Evolutionary conservation across 2,113 vertebrate species (phyloP).

Genomic region (Rhea pennata): DNA sequence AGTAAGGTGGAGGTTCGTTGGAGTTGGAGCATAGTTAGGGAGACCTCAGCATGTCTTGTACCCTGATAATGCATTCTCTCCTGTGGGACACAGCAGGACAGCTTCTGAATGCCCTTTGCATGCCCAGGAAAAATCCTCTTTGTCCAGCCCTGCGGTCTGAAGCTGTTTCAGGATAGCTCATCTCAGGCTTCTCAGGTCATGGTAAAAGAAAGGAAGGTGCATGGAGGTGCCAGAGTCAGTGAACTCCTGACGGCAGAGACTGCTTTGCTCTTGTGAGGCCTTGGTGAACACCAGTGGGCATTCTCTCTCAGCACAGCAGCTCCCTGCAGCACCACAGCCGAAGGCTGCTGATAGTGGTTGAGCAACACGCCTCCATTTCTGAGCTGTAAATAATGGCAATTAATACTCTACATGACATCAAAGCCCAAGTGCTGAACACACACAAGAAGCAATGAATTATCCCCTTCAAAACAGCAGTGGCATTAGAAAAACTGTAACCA

Average conservation of each 20-base stretch:
- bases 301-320: not conserved
- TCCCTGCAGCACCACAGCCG: not conserved
- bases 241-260: fast-evolving
- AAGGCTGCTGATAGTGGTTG: not conserved
- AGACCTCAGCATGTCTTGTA: not conserved
- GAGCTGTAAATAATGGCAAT: not conserved
- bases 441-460: not conserved
- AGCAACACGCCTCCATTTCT: not conserved
- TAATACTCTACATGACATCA: not conserved
- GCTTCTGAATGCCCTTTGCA: not conserved
- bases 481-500: not conserved
- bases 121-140: not conserved
- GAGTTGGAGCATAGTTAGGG: too few species aligned
- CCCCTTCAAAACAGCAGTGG: not conserved
- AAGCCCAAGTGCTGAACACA: not conserved
- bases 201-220: not conserved
- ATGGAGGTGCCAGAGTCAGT: not conserved
- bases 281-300: not conserved
- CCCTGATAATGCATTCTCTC: not conserved
- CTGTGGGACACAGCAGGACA: not conserved
- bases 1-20: not conserved
- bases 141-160: not conserved
- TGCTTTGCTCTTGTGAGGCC: not conserved
- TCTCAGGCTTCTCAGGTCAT: not conserved
- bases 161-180: not conserved